Evolutionary conservation across 2,113 vertebrate species (phyloP), one percentile per base, ranked within the genome.

Genomic region (Anoura caudifer): DNA sequence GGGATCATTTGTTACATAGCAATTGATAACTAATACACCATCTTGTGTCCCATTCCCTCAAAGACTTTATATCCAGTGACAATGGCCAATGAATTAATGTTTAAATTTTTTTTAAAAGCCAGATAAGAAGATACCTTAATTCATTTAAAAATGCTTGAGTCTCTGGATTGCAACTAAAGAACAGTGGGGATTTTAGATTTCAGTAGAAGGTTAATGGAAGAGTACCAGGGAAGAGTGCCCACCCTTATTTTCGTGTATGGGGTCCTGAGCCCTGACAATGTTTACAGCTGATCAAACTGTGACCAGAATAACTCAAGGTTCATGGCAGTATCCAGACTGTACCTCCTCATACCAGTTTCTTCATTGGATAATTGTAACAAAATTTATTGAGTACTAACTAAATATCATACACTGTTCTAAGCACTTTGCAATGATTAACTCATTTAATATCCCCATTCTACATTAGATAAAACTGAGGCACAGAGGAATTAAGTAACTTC

Each of bases 101-200:
- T 88, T 36, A 86, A 33, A 45, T 7, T n/a, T 81, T 82, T 87
- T 67, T 87, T 33, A 87, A 89, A 89, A 93, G 33, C 22, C 38
- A 61, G 80, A 72, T 87, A 92, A 95, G 17, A 92, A 4, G 24
- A 87, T 41, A 89, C 4, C 6, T 24, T 84, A 87, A 83, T 76
- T 96, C 59, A 65, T 28, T 95, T 67, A 80, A 83, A 96, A 96
- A 95, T 83, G 33, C 47, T 72, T 97, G 45, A 82, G 17, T 70
- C 28, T 93, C 75, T 26, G 69, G 92, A 80, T 76, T 56, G 50
- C 36, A 63, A 81, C 38, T 86, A 95, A 90, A 87, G 38, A 90
- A 45, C 10, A 76, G 33, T 87, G 15, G 59, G 76, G 17, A 69
- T 73, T 93, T 95, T 24, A 86, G 75, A 81, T 87, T 31, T 45